Percentiles rank a stretch among this genome's conserved stretches.
phyloP scores from a whole-genome alignment of 2,113 vertebrate species.

The Laterallus jamaicensis region DNA sequence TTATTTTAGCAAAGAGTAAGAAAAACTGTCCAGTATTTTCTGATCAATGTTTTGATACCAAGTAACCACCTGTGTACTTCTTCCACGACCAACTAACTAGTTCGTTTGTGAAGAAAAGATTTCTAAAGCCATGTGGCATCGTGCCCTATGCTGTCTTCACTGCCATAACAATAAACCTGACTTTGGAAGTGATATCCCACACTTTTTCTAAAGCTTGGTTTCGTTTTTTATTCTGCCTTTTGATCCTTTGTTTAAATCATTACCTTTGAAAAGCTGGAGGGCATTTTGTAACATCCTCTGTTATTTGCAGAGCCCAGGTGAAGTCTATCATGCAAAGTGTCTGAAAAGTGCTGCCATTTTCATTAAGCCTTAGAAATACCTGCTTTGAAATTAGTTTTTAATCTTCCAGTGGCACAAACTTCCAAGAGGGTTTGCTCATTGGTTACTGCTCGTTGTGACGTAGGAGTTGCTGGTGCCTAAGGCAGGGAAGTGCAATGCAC shows the following conservation, averaged over 20 bases:
- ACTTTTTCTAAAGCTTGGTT: background rate
- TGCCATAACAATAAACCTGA: background rate
- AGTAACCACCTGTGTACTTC: background rate
- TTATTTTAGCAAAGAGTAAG: background rate
- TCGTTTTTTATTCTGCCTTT: background rate
- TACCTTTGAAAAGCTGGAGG: conserved; percentile 22
- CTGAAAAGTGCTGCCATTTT: conserved; percentile 11
- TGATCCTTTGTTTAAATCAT: conserved; percentile 23
- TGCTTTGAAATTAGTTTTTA: conserved; percentile 30
- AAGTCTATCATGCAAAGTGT: background rate
- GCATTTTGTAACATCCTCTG: background rate
- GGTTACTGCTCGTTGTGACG: background rate
- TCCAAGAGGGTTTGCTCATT: background rate
- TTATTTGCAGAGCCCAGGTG: background rate
- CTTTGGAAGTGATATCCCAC: background rate
- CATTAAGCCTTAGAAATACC: conserved; percentile 10
- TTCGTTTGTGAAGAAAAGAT: background rate
- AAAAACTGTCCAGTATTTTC: background rate
- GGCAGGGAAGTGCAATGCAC: background rate
- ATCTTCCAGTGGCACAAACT: background rate
- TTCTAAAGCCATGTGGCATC: background rate
- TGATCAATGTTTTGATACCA: background rate
- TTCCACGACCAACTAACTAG: background rate
- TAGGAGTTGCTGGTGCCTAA: background rate
- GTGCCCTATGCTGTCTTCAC: background rate